Conservation (phyloP, 2,888 invertebrate genomes). For the Drosophila robusta region DNA sequence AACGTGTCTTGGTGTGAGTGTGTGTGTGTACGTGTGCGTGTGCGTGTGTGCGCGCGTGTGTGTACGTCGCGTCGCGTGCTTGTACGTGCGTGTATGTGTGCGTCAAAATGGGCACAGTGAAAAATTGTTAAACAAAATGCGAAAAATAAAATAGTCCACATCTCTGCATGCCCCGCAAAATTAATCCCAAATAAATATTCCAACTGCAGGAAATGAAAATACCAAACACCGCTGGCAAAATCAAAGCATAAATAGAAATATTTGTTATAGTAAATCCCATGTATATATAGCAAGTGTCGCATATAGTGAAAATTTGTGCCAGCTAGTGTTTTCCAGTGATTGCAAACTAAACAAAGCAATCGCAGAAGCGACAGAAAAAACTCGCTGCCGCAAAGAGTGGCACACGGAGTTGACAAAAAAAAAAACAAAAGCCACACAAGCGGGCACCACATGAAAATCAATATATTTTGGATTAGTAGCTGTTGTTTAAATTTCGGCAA, state of each 20-base stretch:
- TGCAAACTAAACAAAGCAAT: conserved; percentile 56
- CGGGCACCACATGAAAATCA: conserved; percentile 73
- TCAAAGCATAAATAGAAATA: conserved; percentile 8
- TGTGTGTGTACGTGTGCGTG: conserved; percentile 7
- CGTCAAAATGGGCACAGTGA: conserved; percentile 71
- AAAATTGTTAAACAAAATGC: conserved; percentile 71
- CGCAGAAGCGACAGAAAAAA: conserved; percentile 37
- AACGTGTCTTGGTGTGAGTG: conserved; percentile 17
- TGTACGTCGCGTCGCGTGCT: conserved; percentile 44
- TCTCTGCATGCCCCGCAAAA: not conserved
- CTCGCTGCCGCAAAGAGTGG: conserved; percentile 7
- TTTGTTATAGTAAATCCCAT: not conserved
- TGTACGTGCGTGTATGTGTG: conserved; percentile 39
- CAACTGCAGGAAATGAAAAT: conserved; percentile 14
- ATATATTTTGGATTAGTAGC: conserved; percentile 83
- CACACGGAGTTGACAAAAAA: conserved; percentile 3
- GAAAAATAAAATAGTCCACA: conserved; percentile 20
- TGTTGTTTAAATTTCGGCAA: conserved; percentile 54
- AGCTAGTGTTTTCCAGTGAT: conserved; percentile 24
- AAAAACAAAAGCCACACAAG: conserved; percentile 17
- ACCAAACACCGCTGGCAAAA: conserved; percentile 2
- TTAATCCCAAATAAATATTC: conserved; percentile 12
- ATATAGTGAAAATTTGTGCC: conserved; percentile 30
- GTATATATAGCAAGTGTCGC: conserved; percentile 29
- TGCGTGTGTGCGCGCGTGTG: conserved; percentile 21